phyloP scores from a whole-genome alignment of 1,140 invertebrate genomes.

The Oryzaephilus surinamensis region DNA sequence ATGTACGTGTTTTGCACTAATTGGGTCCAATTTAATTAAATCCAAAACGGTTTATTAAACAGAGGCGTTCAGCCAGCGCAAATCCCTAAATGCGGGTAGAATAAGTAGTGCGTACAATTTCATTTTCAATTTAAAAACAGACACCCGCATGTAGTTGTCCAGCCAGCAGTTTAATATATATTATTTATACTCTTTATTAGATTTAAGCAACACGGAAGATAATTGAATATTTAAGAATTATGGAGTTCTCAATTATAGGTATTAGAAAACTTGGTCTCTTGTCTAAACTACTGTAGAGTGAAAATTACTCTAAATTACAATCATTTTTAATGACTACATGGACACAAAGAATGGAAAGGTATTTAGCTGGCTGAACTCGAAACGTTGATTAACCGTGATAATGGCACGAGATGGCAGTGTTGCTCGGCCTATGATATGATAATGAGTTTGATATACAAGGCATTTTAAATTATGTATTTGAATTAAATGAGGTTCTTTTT shows the following conservation, averaged over 20 bases:
- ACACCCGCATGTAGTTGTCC: too few relatives aligned
- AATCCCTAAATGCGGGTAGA: too few relatives aligned
- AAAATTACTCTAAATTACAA: not conserved
- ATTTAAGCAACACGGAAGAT: not conserved
- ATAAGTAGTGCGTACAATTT: too few relatives aligned
- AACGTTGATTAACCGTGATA: slow-evolving; percentile 20
- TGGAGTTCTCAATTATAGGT: too few relatives aligned
- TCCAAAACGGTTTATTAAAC: not conserved
- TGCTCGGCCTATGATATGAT: slow-evolving; percentile 31
- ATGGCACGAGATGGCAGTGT: slow-evolving; percentile 32
- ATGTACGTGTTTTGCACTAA: not conserved
- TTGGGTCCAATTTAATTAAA: not conserved
- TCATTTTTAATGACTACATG: slow-evolving; percentile 3
- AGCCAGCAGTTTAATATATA: too few relatives aligned
- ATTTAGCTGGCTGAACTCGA: slow-evolving; percentile 18
- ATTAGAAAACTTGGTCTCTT: slow-evolving; percentile 21
- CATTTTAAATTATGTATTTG: slow-evolving; percentile 25
- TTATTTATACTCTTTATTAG: too few relatives aligned
- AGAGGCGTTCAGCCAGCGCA: not conserved
- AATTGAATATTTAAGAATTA: not conserved
- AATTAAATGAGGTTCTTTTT: too few relatives aligned
- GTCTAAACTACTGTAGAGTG: slow-evolving; percentile 7
- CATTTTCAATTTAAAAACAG: too few relatives aligned
- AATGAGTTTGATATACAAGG: slow-evolving; percentile 31
- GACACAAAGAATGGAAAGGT: slow-evolving; percentile 13